A percentile compares a stretch with the other conserved stretches of the same genome.
phyloP scores from a whole-genome alignment of 2,888 invertebrate genomes.

The Pristionchus arcanus region DNA sequence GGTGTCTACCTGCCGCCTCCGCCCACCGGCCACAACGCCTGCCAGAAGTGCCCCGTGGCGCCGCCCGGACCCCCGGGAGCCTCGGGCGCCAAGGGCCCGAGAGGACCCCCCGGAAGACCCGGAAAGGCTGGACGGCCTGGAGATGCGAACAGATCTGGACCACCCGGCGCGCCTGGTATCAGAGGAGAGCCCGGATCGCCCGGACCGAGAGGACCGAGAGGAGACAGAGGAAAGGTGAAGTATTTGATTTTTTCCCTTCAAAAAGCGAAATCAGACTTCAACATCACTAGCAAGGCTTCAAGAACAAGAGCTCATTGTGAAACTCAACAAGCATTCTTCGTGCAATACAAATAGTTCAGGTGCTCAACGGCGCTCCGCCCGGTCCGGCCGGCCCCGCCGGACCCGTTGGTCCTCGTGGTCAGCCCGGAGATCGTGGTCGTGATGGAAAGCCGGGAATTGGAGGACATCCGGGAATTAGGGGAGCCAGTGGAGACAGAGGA shows the following conservation, averaged over 20 bases:
- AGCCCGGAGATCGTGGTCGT: conserved; percentile 70
- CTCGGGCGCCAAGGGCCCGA: conserved; percentile 68
- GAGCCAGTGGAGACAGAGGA: conserved; percentile 71
- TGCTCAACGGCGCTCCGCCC: conserved; percentile 73
- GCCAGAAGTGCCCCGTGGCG: conserved; percentile 73
- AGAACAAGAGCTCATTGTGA: too few relatives aligned
- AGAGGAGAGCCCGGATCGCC: conserved; percentile 71
- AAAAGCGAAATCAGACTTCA: neutral
- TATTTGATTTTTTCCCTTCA: neutral
- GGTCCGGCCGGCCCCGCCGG: conserved; percentile 73
- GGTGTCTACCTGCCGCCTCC: conserved; percentile 72
- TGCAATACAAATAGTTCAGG: conserved; percentile 54
- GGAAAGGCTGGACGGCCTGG: conserved; percentile 67
- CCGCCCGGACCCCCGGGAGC: conserved; percentile 61
- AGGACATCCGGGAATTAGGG: conserved; percentile 70
- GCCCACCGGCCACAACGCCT: conserved; percentile 67
- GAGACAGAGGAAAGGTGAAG: conserved; percentile 60
- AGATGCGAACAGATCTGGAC: conserved; percentile 76
- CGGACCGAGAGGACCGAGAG: conserved; percentile 71
- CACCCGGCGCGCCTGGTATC: conserved; percentile 76
- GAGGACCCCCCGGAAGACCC: conserved; percentile 67
- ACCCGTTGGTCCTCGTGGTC: conserved; percentile 69
- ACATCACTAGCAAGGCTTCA: too few relatives aligned
- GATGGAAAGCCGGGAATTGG: conserved; percentile 70
- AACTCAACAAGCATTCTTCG: too few relatives aligned